phyloP scores from a whole-genome alignment of 37 sponge, comb jelly and placozoan genomes.

The Amphimedon queenslandica region DNA sequence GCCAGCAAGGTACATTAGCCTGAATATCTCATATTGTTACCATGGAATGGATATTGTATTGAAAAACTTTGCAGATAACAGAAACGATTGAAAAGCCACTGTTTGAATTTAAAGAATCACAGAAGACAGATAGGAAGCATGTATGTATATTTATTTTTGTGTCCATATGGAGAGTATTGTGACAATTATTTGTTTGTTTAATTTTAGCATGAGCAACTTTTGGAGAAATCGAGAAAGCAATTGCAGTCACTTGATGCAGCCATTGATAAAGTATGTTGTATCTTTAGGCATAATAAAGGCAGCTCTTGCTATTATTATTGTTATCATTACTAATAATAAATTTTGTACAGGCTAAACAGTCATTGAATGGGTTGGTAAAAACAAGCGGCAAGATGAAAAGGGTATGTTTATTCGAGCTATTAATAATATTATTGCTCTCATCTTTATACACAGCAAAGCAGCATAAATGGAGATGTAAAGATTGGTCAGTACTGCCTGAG shows the following conservation, averaged over 20 bases:
- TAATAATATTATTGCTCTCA: no score
- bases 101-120: slow-evolving; percentile 68
- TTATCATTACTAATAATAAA: no score
- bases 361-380: no score
- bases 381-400: no score
- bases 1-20: slow-evolving; percentile 34
- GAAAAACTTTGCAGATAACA: slow-evolving; percentile 8
- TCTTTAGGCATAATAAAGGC: neutral
- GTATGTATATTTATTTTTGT: slow-evolving; percentile 8
- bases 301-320: no score
- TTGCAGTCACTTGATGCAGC: slow-evolving; percentile 32
- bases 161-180: neutral
- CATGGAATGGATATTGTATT: neutral
- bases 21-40: neutral
- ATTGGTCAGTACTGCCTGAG: no score
- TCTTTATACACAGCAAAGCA: no score
- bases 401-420: no score
- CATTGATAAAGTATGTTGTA: slow-evolving; percentile 41
- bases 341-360: no score
- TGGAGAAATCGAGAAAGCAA: slow-evolving; percentile 56
- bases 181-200: neutral
- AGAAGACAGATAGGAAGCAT: slow-evolving; percentile 67
- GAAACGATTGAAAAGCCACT: slow-evolving; percentile 56
- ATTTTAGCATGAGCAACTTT: slow-evolving; percentile 52
- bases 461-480: no score